Evolutionary conservation across 1,140 invertebrate species (phyloP), one percentile per base, ranked within the genome.

Genomic region (Drosophila repletoides): DNA sequence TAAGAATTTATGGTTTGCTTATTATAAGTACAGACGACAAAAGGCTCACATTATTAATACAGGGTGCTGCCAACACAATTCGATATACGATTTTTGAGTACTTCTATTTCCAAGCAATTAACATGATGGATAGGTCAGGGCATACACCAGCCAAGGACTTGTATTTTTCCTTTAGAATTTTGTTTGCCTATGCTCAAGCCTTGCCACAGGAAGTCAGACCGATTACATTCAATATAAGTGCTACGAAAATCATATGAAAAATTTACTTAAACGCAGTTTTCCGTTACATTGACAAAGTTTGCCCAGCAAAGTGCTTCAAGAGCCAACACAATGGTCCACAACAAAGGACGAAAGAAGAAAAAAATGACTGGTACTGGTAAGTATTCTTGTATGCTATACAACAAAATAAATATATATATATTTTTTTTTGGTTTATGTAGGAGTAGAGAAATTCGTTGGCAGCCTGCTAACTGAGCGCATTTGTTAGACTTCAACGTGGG

Each of bases 201-300:
- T 46, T 45, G 19, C 3, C 17, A 12, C 33, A 29, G 17, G n/a
- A 15, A 34, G 10, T 17, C n/a, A n/a, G n/a, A n/a, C n/a, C n/a
- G n/a, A n/a, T 24, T 17, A 22, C 2, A 55, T 29, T 33, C 17
- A 14, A 26, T 38, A 26, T 24, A 40, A 51, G 21, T 52, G 40
- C 40, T 12, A 24, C 9, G 40, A 66, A 43, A 43, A 51, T 55
- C 49, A 64, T 76, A 76, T 86, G 68, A 72, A 76, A 84, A 86
- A 80, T 86, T 80, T 80, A 86, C 80, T 79, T 86, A 86, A 86
- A 86, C 72, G 70, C 76, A 76, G 80, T 86, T 86, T 86, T 86
- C 75, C 80, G 80, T 86, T 86, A 76, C 80, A 86, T 84, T 84
- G 75, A 79, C 59, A 86, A 86, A 84, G 75, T 84, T 84, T 84